These are phyloP conservation scores for Cygnus olor DNA, from an alignment of 2,797 vertebrate species.

Conservation along the genomic window DNA sequence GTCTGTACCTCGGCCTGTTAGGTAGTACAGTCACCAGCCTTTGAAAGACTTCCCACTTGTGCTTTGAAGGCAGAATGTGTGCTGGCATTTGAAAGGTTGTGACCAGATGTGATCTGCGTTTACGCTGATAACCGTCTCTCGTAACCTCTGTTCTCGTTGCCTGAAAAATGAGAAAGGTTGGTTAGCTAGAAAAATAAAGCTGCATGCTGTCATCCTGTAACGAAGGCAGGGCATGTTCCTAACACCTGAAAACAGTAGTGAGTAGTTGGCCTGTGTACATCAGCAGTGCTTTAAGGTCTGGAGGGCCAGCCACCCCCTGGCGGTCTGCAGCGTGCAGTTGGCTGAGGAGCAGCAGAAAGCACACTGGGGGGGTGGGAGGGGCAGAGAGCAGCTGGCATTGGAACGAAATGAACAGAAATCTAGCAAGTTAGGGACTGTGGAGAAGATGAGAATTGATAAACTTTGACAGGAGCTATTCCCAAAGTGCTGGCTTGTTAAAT, in stretches of 20 bases:
- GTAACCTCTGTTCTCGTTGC: neutral
- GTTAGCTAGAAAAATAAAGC: neutral
- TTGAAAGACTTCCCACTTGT: neutral
- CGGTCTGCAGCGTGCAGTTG: neutral
- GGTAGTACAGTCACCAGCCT: neutral
- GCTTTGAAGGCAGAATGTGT: neutral
- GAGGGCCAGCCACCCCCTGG: neutral
- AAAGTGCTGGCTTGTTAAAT: neutral
- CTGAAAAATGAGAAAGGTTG: neutral
- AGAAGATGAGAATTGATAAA: neutral
- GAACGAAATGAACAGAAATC: neutral
- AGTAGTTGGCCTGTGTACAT: neutral
- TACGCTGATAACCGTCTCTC: fast-evolving
- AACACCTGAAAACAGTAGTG: fast-evolving
- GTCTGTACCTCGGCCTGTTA: neutral
- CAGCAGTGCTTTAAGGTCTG: neutral
- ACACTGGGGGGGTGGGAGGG: neutral
- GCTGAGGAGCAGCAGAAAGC: neutral
- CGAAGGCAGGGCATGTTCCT: neutral
- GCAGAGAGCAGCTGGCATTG: neutral
- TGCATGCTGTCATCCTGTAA: neutral
- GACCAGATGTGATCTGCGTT: neutral
- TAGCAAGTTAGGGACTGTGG: neutral
- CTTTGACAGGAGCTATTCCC: neutral
- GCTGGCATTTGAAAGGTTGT: neutral